phyloP scores from a whole-genome alignment of 2,113 vertebrate species.

The Nothoprocta perdicaria region DNA sequence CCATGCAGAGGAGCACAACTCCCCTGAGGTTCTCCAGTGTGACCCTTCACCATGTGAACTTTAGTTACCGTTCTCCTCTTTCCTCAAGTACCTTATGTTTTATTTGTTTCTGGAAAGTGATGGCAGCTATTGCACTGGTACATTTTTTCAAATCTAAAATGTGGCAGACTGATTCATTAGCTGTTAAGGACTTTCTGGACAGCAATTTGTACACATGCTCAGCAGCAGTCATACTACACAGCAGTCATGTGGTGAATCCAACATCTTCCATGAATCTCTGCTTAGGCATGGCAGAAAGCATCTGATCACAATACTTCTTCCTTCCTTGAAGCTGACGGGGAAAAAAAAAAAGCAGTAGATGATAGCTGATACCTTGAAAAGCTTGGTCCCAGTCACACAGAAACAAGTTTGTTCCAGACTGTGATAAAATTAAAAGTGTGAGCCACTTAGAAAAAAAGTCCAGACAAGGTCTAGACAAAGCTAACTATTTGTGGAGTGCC shows the following conservation, averaged over 20 bases:
- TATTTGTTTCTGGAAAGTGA: background rate
- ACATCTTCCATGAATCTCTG: background rate
- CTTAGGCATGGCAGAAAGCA: background rate
- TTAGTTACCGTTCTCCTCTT: background rate
- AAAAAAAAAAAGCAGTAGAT: rapidly evolving
- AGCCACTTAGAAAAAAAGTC: background rate
- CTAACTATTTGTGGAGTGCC: background rate
- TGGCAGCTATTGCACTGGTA: background rate
- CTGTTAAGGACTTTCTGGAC: background rate
- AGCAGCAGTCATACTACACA: background rate
- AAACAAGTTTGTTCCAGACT: background rate
- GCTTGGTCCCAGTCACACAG: background rate
- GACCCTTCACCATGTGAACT: background rate
- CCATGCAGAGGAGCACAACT: background rate
- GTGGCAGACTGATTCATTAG: background rate
- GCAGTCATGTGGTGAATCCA: rapidly evolving
- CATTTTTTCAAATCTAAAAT: background rate
- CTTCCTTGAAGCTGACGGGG: background rate
- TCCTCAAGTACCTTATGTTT: background rate
- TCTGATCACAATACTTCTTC: background rate
- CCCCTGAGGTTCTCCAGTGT: background rate
- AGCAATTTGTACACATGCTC: background rate
- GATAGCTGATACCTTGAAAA: background rate
- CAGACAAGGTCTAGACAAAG: background rate
- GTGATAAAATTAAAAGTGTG: background rate